Base-by-base conservation (phyloP, 2,113 vertebrate species). In the Anarhynchus alexandrinus region DNA sequence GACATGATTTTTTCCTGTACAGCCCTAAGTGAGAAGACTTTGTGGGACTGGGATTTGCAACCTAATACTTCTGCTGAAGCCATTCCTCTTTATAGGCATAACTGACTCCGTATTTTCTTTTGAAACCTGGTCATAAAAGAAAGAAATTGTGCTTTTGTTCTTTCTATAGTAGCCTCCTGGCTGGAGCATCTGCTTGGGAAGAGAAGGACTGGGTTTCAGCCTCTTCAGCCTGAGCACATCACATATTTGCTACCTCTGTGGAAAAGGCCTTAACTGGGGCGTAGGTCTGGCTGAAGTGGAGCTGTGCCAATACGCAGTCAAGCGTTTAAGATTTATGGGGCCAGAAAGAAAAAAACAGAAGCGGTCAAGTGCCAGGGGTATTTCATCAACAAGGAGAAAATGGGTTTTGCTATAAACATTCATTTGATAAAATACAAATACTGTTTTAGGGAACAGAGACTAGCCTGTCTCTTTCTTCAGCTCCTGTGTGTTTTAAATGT, bases 361-460 rank as follows among this genome's bases (percentile, higher is more conserved):
- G 65, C 1, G 2, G 61, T 89, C 36, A 85, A 93, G 36, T 80
- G 34, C 74, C 40, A 30, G 40, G 45, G 16, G 43, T 84, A 76
- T 96, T 96, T 76, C 57, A 93, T 91, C 43, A 87, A 78, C 38
- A 76, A 93, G 89, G 43, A 96, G 52, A 79, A 89, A 94, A 93
- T 87, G 40, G 36, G 6, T 19, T 82, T 85, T 91, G 36, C 52
- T 57, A 12, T 94, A 85, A 93, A 85, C 57, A 93, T 26, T 82
- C 14, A 6, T 85, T 79, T 1, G 5, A 57, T 82, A 67, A 61
- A 84, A 49, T 59, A 71, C 12, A 79, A 55, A 59, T 43, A 30
- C 69, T 66, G 3, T 20, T 71, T n/a, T 30, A 71, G 38, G 29
- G 26, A 83, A 14, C 51, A 84, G 40, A 80, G 45, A 43, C 15